phyloP scores from a whole-genome alignment of 2,113 vertebrate genomes.

The Chaetorhynchus papuensis region DNA sequence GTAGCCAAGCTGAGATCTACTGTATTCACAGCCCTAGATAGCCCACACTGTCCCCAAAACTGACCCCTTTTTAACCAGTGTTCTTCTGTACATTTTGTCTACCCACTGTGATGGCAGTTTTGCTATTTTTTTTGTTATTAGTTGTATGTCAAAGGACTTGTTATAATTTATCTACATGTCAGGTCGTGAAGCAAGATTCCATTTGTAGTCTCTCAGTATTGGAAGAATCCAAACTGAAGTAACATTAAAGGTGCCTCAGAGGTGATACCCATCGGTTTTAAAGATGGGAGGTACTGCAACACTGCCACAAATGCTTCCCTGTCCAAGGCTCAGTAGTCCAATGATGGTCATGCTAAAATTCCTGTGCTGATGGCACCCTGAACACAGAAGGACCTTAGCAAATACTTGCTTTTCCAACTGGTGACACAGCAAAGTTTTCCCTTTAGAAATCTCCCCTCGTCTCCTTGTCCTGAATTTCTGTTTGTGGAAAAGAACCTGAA shows the following conservation, averaged over 20 bases:
- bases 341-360: not conserved
- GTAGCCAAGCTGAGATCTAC: not conserved
- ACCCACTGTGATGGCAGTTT: not conserved
- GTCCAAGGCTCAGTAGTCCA: not conserved
- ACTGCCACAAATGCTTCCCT: not conserved
- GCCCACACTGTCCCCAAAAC: not conserved
- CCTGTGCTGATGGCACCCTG: not conserved
- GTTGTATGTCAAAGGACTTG: not conserved
- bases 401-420: not conserved
- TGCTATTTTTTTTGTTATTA: not conserved
- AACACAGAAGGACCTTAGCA: not conserved
- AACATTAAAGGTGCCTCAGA: not conserved
- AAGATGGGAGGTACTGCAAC: not conserved
- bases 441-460: not conserved
- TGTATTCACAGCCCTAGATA: not conserved
- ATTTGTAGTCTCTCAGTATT: not conserved
- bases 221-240: not conserved
- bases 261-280: not conserved
- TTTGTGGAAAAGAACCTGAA: not conserved
- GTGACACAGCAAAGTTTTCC: not conserved
- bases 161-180: not conserved
- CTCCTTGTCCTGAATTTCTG: not conserved
- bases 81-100: not conserved
- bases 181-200: not conserved
- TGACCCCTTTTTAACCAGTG: not conserved